Base-by-base conservation (phyloP, 2,113 vertebrate genomes). In the Chlamydotis undulata region DNA sequence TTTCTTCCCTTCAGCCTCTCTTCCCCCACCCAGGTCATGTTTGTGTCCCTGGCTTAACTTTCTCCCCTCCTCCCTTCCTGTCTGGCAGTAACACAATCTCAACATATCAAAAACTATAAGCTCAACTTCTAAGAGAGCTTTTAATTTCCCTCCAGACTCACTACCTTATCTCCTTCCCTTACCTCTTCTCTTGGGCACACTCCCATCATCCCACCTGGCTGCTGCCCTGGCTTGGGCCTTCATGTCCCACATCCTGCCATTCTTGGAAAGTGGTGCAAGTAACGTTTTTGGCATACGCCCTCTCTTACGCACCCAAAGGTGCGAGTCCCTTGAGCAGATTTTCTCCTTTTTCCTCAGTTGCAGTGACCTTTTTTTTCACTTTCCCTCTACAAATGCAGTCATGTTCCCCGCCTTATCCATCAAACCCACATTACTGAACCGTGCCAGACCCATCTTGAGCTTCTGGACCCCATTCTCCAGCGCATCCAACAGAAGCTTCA, bases 21-120 rank as follows among this genome's bases (percentile, higher is more conserved):
- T 55, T 89, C 65, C 56, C 45, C 68, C 50, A n/a, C 70, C 41
- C 77, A 82, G 60, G 61, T 41, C 56, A 33, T 87, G 78, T 91
- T 91, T 91, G 43, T 39, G 45, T 90, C 67, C 70, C 70, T 73
- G 57, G 65, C 61, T 93, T 76, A 52, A 77, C 74, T 79, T 85
- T 78, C 76, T 43, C 70, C 87, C 83, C 73, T 90, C 87, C 93
- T 91, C 87, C 70, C 84, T 89, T 91, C 87, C 84, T 83, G 69
- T 47, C 82, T 90, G 82, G 87, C 89, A 94, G 70, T n/a, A 68
- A 28, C 21, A 65, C 87, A 85, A 50, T 49, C 69, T 69, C 75
- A 85, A 19, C 53, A n/a, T 71, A 85, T 60, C 70, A 70, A 57
- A 93, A 74, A 18, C 57, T 59, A 5, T 39, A 71, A 63, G 17